Evolutionary conservation across 2,888 invertebrate species (phyloP), one percentile per base, ranked within the genome.

Genomic region (Andrena praecox): DNA sequence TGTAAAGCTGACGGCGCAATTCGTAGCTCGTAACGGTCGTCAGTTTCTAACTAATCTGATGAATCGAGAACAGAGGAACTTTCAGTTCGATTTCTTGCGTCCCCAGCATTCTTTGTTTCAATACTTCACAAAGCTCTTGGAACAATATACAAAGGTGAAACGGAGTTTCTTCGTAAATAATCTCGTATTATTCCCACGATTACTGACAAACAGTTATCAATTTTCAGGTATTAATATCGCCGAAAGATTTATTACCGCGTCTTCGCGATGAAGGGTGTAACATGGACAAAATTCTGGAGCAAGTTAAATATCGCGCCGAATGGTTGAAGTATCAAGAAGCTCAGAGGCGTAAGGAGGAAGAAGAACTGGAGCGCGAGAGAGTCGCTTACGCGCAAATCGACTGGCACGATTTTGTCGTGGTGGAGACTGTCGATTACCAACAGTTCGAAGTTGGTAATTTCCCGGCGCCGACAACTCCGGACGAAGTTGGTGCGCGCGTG

Each of bases 321-420:
- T 99, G 99, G 99, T 97, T 98, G 76, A 97, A 97, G 67, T 98
- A 99, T 93, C 98, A 99, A 93, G 99, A 99, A 90, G 96, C 98
- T 0, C 98, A 99, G 91, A 97, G 97, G 85, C 97, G 98, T 0
- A 97, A 97, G 77, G 99, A 99, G 92, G 99, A 99, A 92, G 99
- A 99, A 85, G 98, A 98, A 91, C 95, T 98, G 8, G 99, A 99
- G 94, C 96, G 97, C 82, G 99, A 99, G 94, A 96, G 99, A 93
- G 96, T 98, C 35, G 98, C 98, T 0, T 99, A 99, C 93, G 99
- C 99, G 0, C 98, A 98, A 91, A 99, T 99, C 85, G 99, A 99
- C 93, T 99, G 99, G 99, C 99, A 99, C 93, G 99, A 99, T 94
- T 99, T 99, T 94, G 99, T 99, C 0, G 99, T 99, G 0, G 99